Base-by-base conservation (phyloP, 2,888 invertebrate species). In the Volucella inanis region DNA sequence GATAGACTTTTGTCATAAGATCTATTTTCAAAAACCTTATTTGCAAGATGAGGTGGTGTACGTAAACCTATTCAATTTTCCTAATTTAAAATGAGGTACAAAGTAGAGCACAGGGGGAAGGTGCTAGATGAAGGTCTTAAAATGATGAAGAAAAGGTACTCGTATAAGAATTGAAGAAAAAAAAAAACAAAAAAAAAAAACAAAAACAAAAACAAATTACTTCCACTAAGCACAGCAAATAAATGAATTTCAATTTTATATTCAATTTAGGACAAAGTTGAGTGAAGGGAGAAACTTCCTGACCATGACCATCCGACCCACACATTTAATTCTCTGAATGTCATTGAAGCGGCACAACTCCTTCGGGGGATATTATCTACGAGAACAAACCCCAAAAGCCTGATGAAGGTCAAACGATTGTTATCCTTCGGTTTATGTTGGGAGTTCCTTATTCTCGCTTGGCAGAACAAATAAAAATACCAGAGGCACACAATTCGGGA, bases 161-260 rank as follows among this genome's bases (percentile, higher is more conserved):
- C 4, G 31, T 31, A 6, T 0, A 4, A 31, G 6, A 31, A 6
- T 31, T 31, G 39, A 41, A 41, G 10, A 49, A 54, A 55, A 50
- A 62, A 45, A 59, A 55, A 77, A 77, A 67, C n/a, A n/a, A n/a
- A n/a, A 54, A 55, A 50, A 62, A 45, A 59, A 55, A 77, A 77
- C 61, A 49, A 54, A 55, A 50, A 62, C 39, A 59, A 55, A 77
- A 77, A 67, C 2, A 18, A 18, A 18, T 18, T 71, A 71, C 47
- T 71, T 71, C 52, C 12, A 71, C 77, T 77, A 71, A 64, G 61
- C 61, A 59, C 47, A 77, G 52, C 76, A 77, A 77, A 71, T 77
- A 83, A 31, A 78, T 75, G 59, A 64, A 52, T 70, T 72, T 72
- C 62, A 15, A 78, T 52, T 52, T 64, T 31, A 75, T 75, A 78